Evolutionary conservation across 1,140 invertebrate genomes (phyloP).

Genomic region (Conus betulinus): DNA sequence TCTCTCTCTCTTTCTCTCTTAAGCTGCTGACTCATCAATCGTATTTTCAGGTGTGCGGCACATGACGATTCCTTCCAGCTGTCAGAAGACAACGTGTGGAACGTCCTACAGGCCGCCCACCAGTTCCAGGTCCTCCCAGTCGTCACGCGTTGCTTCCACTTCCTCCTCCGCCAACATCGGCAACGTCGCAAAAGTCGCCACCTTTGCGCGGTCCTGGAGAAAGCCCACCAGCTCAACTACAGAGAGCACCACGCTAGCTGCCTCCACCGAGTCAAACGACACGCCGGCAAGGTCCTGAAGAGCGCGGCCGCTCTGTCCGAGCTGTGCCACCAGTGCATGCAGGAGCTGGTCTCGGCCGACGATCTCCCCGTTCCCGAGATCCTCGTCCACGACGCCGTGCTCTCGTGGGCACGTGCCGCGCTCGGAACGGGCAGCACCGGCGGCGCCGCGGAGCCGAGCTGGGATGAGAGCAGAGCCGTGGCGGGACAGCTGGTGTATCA

Average conservation of each 20-base stretch:
- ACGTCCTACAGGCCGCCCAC: conserved; percentile 9
- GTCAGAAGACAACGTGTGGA: conserved; percentile 14
- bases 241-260: not conserved
- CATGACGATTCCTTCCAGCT: not conserved
- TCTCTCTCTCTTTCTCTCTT: not conserved
- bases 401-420: not conserved
- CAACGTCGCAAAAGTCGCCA: not conserved
- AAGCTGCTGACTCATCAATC: not conserved
- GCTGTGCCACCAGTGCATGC: conserved; percentile 14
- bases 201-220: conserved; percentile 12
- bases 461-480: not conserved
- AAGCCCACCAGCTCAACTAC: not conserved
- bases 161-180: not conserved
- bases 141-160: conserved; percentile 3
- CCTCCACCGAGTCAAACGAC: not conserved
- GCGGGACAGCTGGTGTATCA: not conserved
- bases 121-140: not conserved
- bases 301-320: not conserved
- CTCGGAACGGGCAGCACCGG: not conserved
- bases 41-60: not conserved
- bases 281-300: not conserved
- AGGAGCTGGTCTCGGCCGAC: not conserved
- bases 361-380: not conserved
- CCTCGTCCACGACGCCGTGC: not conserved
- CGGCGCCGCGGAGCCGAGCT: not conserved